These are phyloP conservation scores for Euproctis similis DNA, from an alignment of 2,888 invertebrate genomes.

Conservation along the genomic window DNA sequence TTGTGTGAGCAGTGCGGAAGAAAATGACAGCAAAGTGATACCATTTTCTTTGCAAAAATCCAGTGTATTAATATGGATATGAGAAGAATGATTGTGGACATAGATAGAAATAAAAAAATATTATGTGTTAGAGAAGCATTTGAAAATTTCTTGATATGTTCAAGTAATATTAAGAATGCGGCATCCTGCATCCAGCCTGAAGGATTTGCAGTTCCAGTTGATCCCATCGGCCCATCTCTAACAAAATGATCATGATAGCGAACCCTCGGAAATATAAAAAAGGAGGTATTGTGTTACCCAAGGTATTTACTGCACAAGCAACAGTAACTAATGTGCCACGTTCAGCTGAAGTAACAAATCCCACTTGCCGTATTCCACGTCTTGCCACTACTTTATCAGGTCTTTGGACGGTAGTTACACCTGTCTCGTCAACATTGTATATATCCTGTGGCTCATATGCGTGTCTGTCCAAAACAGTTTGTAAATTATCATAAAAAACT, in stretches of 20 bases:
- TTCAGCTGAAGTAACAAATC: too few relatives aligned
- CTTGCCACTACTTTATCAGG: background rate
- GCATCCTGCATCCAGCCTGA: constrained; percentile 24
- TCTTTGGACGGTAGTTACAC: too few relatives aligned
- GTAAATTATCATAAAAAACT: too few relatives aligned
- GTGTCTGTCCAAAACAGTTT: too few relatives aligned
- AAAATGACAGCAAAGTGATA: constrained; percentile 9
- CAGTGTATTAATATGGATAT: constrained; percentile 11
- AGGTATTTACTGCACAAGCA: background rate
- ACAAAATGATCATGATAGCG: constrained; percentile 20
- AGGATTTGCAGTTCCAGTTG: constrained; percentile 18
- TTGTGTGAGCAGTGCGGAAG: too few relatives aligned
- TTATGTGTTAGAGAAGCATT: background rate
- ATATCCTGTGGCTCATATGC: too few relatives aligned
- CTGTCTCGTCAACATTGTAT: too few relatives aligned
- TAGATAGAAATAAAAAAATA: constrained; percentile 8
- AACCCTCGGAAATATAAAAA: too few relatives aligned
- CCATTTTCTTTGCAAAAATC: constrained; percentile 16
- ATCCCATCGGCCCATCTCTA: constrained; percentile 18
- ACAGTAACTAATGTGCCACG: background rate
- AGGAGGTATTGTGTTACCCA: background rate
- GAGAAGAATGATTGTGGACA: constrained; percentile 15
- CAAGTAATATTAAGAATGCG: constrained; percentile 15
- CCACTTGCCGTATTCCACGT: background rate
- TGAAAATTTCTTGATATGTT: constrained; percentile 18